Evolutionary conservation across 2,113 vertebrate genomes (phyloP), one percentile per base, ranked within the genome.

Genomic region (Choloepus hoffmanni): DNA sequence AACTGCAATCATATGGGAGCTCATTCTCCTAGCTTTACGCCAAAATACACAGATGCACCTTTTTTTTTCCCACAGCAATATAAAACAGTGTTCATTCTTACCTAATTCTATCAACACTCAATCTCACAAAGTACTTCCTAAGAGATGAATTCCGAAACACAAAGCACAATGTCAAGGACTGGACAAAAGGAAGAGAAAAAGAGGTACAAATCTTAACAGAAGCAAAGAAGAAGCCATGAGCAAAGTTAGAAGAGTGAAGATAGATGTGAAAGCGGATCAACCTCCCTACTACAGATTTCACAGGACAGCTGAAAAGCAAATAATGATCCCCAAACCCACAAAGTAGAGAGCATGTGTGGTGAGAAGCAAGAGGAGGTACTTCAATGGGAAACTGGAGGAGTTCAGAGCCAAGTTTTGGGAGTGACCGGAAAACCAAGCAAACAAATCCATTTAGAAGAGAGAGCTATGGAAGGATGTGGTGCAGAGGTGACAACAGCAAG

Each of bases 231-330:
- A 68, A 93, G 12, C 72, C 62, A 74, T 2, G n/a, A 82, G 16
- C 76, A 77, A 85, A 36, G 7, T 40, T 79, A 45, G 5, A 65
- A 68, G 94, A 85, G 8, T 33, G 60, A 63, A 86, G 18, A 84
- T 0, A 77, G 50, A 50, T 45, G 7, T 3, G 58, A 81, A 85
- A 40, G 23, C 16, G 14, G 95, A 58, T 53, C 72, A 18, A 23
- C 50, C 68, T 55, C 74, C 53, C 11, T 28, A 19, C 18, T 55
- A 63, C n/a, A 92, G 68, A 28, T 55, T 90, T 86, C 78, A 74
- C 2, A 90, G 67, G 24, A 84, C 92, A 94, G 76, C 70, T 79
- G 53, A 81, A 83, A 93, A 60, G 36, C 40, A 82, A 89, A 43
- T 58, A 70, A 4, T 53, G 26, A 74, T 77, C 55, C 81, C 19